Base-by-base conservation (phyloP, 2,113 vertebrate species). In the Phalacrocorax pelagicus region DNA sequence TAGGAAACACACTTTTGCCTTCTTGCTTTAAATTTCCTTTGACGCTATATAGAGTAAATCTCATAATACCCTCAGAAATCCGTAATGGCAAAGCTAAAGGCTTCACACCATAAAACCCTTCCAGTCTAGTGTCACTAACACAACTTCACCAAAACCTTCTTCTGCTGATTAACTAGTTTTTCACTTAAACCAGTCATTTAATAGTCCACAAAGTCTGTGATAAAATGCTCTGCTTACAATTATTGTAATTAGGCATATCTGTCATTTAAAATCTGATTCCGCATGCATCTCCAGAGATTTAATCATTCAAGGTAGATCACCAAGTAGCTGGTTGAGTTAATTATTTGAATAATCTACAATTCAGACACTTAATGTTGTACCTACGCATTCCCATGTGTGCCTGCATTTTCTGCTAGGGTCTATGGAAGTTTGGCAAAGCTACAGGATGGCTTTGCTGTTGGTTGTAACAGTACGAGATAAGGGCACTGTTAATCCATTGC, bases 281-380 rank as follows among this genome's bases (percentile, higher is more conserved):
- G 4, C 54, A 69, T 57, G 49, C 66, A 29, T 90, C 88, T 95
- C 90, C 44, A 86, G 94, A 93, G 82, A 90, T 83, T 83, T 73
- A 82, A 77, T 83, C 77, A 92, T 90, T 86, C 54, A 57, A 90
- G 75, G 75, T 83, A 92, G 86, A 95, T 88, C 94, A 93, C 67
- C 94, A 92, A 94, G 75, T 90, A 96, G 52, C 57, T 94, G 47
- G 73, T 54, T 95, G 84, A 92, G 80, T 67, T 93, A 92, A 95
- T 96, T 93, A 94, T 77, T 93, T 92, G 67, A 90, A 93, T 86
- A 82, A 90, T 90, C 54, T 90, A 61, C 58, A 80, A 11, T 90
- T 88, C 82, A 93, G 79, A 92, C 71, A 57, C 40, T 94, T 96
- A 82, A 57, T 96, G 65, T 82, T 72, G 77, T 75, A 90, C 51